Evolutionary conservation across 2,888 invertebrate genomes (phyloP).

Genomic region (Rugalucina vietnamica): DNA sequence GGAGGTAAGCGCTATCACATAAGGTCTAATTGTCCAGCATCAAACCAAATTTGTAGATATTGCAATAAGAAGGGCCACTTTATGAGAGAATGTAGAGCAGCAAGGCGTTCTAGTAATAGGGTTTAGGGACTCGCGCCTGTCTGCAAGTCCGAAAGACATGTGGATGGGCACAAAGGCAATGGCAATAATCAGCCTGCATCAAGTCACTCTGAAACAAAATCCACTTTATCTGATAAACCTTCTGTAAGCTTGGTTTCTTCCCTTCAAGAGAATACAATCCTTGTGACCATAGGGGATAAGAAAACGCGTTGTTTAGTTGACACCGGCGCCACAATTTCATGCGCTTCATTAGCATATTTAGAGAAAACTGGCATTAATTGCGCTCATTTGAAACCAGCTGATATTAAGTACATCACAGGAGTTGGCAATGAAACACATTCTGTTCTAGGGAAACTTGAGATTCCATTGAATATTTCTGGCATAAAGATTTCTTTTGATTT

Average conservation of each 20-base stretch:
- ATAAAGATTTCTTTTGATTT: background rate
- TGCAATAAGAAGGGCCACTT: background rate
- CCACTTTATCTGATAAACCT: background rate
- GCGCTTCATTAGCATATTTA: background rate
- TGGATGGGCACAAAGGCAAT: constrained; percentile 1
- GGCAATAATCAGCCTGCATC: background rate
- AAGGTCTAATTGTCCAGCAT: background rate
- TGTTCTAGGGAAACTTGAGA: background rate
- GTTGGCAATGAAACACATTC: background rate
- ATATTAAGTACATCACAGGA: background rate
- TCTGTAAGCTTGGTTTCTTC: background rate
- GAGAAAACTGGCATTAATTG: background rate
- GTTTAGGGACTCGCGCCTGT: background rate
- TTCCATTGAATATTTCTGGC: background rate
- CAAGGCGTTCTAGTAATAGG: background rate
- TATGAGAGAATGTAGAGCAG: background rate
- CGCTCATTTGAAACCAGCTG: background rate
- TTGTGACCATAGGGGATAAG: background rate
- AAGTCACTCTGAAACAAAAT: background rate
- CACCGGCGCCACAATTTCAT: background rate
- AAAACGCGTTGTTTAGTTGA: constrained; percentile 3
- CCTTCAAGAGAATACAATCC: background rate
- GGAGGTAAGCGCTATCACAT: background rate
- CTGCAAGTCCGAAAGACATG: background rate
- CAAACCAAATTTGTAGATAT: background rate